Base-by-base conservation (phyloP, 2,888 invertebrate genomes). In the Dugesia japonica region DNA sequence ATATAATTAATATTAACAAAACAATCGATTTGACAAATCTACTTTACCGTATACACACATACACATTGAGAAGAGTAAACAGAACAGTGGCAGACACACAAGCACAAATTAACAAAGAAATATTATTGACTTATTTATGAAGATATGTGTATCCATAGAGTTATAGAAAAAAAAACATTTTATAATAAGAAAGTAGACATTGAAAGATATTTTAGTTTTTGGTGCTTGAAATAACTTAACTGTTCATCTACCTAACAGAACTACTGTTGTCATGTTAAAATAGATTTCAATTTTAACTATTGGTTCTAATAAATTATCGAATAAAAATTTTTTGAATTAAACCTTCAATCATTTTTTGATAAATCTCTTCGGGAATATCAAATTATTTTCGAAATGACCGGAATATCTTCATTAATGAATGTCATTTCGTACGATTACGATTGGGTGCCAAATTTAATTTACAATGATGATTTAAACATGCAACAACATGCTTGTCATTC, bases 1-100 rank as follows among this genome's bases (percentile, higher is more conserved):
- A 31, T 23, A 56, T 56, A 38, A 38, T 38, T 38, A 38, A 38
- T 38, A 38, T 38, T 17, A 38, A 20, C 56, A 56, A 56, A 56
- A 56, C 56, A 56, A 56, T 56, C 56, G 56, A 56, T 56, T 56
- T 56, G 17, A 56, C 17, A n/a, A 56, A n/a, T n/a, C n/a, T n/a
- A n/a, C n/a, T n/a, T n/a, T n/a, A n/a, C n/a, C n/a, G 17, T 23
- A 56, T 13, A 13, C 4, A 56, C 56, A 56, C 56, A n/a, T n/a
- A 23, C 56, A 56, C 56, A 56, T 20, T 56, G 56, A 20, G n/a
- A 56, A 56, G 56, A 56, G 56, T 56, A 56, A 13, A n/a, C 56
- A 56, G 7, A 31, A 13, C 31, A 31, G 31, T 31, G 31, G 31
- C 31, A 31, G 31, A 31, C 31, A 31, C 31, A 56, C 56, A 56